Evolutionary conservation across 2,113 vertebrate genomes (phyloP).

Genomic region (Epinephelus lanceolatus): DNA sequence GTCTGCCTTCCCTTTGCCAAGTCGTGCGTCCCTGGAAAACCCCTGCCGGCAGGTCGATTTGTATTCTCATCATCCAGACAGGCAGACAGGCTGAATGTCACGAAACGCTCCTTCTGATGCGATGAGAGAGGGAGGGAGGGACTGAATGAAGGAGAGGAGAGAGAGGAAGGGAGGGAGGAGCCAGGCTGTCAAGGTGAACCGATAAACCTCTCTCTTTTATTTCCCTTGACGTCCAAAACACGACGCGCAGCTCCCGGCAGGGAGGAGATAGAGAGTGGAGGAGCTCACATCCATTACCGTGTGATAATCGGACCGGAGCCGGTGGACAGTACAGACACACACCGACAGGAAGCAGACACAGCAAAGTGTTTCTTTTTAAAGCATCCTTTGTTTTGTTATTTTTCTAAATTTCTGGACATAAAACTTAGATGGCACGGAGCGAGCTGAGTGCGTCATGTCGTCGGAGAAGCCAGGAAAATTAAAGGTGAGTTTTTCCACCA

Average conservation of each 20-base stretch:
- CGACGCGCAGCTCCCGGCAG: constrained; percentile 37
- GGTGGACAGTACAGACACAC: neutral
- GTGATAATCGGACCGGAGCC: neutral
- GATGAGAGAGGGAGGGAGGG: constrained; percentile 29
- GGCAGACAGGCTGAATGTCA: constrained; percentile 46
- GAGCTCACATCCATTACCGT: neutral
- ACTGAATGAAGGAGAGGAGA: constrained; percentile 1
- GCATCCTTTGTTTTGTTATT: neutral
- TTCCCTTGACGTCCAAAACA: constrained; percentile 9
- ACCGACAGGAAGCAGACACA: no score
- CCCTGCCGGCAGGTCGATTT: constrained; percentile 23
- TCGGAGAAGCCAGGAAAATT: neutral
- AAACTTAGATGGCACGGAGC: constrained; percentile 15
- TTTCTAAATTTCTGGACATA: neutral
- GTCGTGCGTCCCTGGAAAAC: constrained; percentile 52
- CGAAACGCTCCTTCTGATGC: constrained; percentile 40
- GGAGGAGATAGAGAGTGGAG: neutral
- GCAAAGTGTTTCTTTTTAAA: neutral
- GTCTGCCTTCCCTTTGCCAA: neutral
- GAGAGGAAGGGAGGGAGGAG: constrained; percentile 33
- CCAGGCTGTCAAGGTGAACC: constrained; percentile 67
- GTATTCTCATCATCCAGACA: constrained; percentile 52
- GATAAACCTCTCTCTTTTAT: constrained; percentile 22
- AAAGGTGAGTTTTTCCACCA: constrained; percentile 48
- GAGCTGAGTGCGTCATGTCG: constrained; percentile 26